A percentile compares a stretch with the other conserved stretches of the same genome.
Evolutionary conservation across 2,888 invertebrate species (phyloP).

Genomic region (Oxystoma pomonae): DNA sequence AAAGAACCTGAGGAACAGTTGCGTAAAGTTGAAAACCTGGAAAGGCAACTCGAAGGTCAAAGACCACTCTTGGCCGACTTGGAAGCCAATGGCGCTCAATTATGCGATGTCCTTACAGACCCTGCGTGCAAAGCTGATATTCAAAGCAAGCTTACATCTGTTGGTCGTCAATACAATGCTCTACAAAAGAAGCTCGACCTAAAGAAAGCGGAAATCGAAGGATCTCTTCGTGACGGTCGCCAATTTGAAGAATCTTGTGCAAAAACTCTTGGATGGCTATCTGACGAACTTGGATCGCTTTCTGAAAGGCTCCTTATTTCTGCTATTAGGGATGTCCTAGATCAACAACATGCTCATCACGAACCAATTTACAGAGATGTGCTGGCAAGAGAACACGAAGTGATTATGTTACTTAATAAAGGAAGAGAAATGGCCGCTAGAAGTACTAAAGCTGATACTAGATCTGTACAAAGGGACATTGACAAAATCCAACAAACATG

Average conservation of each 20-base stretch:
- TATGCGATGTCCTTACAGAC: constrained; percentile 85
- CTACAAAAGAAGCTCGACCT: constrained; percentile 87
- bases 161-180: constrained; percentile 84
- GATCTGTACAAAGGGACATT: constrained; percentile 70
- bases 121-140: constrained; percentile 88
- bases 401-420: constrained; percentile 90
- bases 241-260: constrained; percentile 88
- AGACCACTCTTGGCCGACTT: constrained; percentile 83
- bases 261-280: constrained; percentile 86
- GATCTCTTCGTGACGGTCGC: constrained; percentile 69
- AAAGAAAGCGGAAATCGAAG: constrained; percentile 87
- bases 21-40: constrained; percentile 81
- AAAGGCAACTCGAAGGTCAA: constrained; percentile 84
- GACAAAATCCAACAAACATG: constrained; percentile 88
- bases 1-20: constrained; percentile 84
- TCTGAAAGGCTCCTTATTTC: constrained; percentile 79
- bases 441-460: constrained; percentile 50
- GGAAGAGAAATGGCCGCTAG: constrained; percentile 65
- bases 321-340: constrained; percentile 76
- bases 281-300: constrained; percentile 71
- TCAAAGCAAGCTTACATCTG: constrained; percentile 77
- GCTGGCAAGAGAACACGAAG: constrained; percentile 85
- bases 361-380: constrained; percentile 88
- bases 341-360: constrained; percentile 83
- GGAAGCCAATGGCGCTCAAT: constrained; percentile 83